Evolutionary conservation across 2,797 vertebrate genomes (phyloP).

Genomic region (Bufotes viridis): DNA sequence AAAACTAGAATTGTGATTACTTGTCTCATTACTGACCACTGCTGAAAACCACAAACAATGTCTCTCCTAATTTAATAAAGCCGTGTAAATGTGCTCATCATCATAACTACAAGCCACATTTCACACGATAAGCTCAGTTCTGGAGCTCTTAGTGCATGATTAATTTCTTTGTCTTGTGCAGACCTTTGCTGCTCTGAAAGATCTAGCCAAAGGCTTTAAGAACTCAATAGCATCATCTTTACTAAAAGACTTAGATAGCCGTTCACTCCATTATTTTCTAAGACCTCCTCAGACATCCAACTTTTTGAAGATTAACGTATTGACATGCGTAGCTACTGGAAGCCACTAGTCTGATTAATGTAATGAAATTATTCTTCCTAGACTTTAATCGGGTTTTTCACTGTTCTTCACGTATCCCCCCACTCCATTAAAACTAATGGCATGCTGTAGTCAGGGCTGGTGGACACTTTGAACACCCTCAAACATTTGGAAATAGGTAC

Average conservation of each 20-base stretch:
- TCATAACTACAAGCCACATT: neutral
- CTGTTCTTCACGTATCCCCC: neutral
- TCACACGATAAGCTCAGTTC: neutral
- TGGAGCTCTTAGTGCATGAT: neutral
- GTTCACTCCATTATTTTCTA: neutral
- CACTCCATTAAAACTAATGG: too few relatives aligned
- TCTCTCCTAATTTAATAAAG: neutral
- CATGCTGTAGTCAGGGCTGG: too few relatives aligned
- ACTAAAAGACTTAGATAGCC: neutral
- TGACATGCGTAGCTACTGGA: neutral
- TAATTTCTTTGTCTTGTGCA: neutral
- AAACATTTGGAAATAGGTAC: too few relatives aligned
- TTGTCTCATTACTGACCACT: neutral
- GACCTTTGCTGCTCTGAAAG: neutral
- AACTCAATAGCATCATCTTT: neutral
- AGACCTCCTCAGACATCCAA: neutral
- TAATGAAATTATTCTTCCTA: neutral
- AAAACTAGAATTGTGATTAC: neutral
- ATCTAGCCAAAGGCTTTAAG: neutral
- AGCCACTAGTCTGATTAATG: neutral
- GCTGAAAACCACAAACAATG: neutral
- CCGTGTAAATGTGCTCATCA: neutral
- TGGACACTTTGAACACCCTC: too few relatives aligned
- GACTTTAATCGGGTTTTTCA: neutral
- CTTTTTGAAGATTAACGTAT: constrained; percentile 12